These are phyloP conservation scores for Polia nebulosa DNA, from an alignment of 2,888 invertebrate species.

Conservation along the genomic window DNA sequence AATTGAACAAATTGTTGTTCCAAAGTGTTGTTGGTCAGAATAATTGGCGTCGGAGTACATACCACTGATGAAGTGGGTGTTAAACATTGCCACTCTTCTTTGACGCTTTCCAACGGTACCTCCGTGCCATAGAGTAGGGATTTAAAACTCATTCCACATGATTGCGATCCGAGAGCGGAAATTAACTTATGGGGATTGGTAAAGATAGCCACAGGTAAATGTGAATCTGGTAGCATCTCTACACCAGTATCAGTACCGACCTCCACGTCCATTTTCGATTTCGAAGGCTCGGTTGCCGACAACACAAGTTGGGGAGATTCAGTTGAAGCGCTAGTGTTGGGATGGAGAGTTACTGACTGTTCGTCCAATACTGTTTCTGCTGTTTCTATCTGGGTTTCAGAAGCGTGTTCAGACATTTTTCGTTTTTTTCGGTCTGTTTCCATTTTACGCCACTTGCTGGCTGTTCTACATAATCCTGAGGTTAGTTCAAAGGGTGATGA, in stretches of 20 bases:
- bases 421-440: conserved; percentile 56
- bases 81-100: conserved; percentile 66
- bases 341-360: conserved; percentile 68
- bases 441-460: conserved; percentile 74
- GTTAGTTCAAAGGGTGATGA: conserved; percentile 82
- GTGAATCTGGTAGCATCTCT: conserved; percentile 18
- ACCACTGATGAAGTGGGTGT: conserved; percentile 69
- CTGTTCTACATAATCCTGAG: conserved; percentile 77
- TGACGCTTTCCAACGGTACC: conserved; percentile 34
- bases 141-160: conserved; percentile 63
- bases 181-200: conserved; percentile 78
- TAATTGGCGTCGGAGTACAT: conserved; percentile 73
- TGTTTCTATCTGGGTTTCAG: neutral
- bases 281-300: conserved; percentile 25
- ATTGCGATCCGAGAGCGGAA: conserved; percentile 72
- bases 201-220: conserved; percentile 72
- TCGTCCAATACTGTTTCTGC: conserved; percentile 66
- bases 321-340: conserved; percentile 72
- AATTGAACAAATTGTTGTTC: conserved; percentile 76
- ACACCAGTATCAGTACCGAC: neutral
- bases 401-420: conserved; percentile 28
- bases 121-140: conserved; percentile 35
- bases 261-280: conserved; percentile 59
- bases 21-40: conserved; percentile 66
- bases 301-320: conserved; percentile 24